These are phyloP conservation scores for Drosophila nikananu DNA, from an alignment of 1,140 invertebrate genomes.

Conservation along the genomic window DNA sequence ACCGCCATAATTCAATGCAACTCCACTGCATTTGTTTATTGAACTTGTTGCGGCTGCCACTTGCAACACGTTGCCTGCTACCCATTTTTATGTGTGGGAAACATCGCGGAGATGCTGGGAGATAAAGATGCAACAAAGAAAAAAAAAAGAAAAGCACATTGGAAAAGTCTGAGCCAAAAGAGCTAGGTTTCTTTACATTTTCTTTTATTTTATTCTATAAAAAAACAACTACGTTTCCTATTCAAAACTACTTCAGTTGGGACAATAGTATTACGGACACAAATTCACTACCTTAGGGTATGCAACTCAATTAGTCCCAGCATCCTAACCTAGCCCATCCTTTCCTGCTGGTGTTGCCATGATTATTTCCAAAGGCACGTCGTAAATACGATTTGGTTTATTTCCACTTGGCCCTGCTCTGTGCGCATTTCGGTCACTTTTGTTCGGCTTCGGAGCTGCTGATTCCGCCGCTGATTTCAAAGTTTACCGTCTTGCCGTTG, in stretches of 20 bases:
- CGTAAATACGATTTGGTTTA: constrained; percentile 78
- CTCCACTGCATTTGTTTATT: constrained; percentile 73
- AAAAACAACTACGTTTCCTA: no score
- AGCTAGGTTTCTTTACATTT: not conserved
- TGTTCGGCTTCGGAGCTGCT: constrained; percentile 59
- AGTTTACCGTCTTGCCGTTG: constrained; percentile 32
- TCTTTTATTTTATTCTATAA: not conserved
- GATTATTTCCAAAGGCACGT: constrained; percentile 59
- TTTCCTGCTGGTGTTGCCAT: not conserved
- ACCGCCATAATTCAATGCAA: constrained; percentile 68
- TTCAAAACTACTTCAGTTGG: not conserved
- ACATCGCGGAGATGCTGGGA: not conserved
- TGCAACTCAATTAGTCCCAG: not conserved
- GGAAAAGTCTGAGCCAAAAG: not conserved
- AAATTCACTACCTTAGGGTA: not conserved
- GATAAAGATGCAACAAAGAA: constrained; percentile 18
- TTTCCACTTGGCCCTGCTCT: constrained; percentile 64
- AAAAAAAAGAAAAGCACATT: not conserved
- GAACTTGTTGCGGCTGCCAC: constrained; percentile 30
- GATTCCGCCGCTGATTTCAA: constrained; percentile 28
- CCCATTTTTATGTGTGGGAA: constrained; percentile 23
- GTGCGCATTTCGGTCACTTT: constrained; percentile 54
- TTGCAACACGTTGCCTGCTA: constrained; percentile 27
- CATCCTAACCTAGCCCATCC: not conserved
- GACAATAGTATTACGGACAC: not conserved